phyloP scores from a whole-genome alignment of 1,140 invertebrate species.

The Hesperophylax magnus region DNA sequence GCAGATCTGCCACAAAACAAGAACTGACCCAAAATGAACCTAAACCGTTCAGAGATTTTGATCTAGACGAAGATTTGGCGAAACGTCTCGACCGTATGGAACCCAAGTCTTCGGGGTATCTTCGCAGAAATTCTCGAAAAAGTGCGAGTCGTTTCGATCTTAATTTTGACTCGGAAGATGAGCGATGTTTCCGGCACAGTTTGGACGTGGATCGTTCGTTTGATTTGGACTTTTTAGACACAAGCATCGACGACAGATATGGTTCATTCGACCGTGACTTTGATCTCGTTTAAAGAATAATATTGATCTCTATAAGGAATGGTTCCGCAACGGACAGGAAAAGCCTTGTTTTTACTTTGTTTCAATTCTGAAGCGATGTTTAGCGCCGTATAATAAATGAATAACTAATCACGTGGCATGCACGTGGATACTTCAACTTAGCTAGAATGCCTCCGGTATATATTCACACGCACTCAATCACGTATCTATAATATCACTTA shows the following conservation, averaged over 20 bases:
- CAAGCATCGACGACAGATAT: slow-evolving; percentile 53
- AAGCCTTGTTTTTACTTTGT: neutral
- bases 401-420: neutral
- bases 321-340: neutral
- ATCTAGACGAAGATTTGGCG: slow-evolving; percentile 54
- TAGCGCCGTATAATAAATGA: slow-evolving; percentile 2
- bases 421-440: neutral
- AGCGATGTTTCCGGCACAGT: slow-evolving; percentile 54
- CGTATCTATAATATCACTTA: neutral
- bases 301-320: slow-evolving; percentile 29
- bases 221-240: slow-evolving; percentile 53
- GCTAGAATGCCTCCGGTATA: slow-evolving; percentile 2
- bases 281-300: slow-evolving; percentile 53
- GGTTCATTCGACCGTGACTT: slow-evolving; percentile 56
- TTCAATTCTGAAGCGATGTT: slow-evolving; percentile 7
- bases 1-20: slow-evolving; percentile 39
- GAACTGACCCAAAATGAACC: slow-evolving; percentile 42
- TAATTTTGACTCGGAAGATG: slow-evolving; percentile 56
- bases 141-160: slow-evolving; percentile 53
- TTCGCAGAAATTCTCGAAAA: slow-evolving; percentile 47
- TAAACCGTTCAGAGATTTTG: slow-evolving; percentile 50
- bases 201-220: slow-evolving; percentile 54
- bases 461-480: neutral
- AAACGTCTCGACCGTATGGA: slow-evolving; percentile 53
- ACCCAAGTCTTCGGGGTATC: slow-evolving; percentile 44